Evolutionary conservation across 2,888 invertebrate species (phyloP), one percentile per base, ranked within the genome.

Genomic region (Eupithecia insigniata): DNA sequence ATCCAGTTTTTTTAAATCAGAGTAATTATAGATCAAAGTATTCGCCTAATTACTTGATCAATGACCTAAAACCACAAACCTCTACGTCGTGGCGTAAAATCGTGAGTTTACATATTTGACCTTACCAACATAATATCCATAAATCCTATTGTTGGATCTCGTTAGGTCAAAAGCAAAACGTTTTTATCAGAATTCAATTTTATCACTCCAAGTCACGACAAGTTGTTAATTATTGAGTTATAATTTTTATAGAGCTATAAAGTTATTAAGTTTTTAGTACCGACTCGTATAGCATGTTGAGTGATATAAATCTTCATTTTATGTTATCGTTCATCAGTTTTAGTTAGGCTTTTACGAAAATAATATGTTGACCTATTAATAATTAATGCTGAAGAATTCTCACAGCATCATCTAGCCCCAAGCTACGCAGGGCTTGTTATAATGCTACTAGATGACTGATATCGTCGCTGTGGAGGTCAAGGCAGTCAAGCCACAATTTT

Each of bases 151-250:
- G 80, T 84, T 77, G 74, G 77, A 83, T 78, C 79, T 76, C 69
- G 78, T 73, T 80, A 72, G 74, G 79, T 77, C 68, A 78, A 55
- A 55, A 55, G 55, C 55, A 26, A 74, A 77, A 70, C 76, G 73
- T 80, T 83, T 83, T 83, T 83, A 84, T 85, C 81, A 82, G 79
- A 78, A 76, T 71, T 70, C 76, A 69, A 71, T 76, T 80, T 87
- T 89, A 89, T 87, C 87, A 84, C 84, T 77, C 65, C 67, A 67
- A 83, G 86, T 88, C 88, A 87, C 88, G 87, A 71, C 79, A 85
- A 76, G 78, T 79, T 28, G 79, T 66, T 77, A 85, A 85, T 84
- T 79, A 82, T 78, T 76, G 79, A 76, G 78, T 71, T 75, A 75
- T 79, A 77, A 80, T 74, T 78, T 83, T 83, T 80, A 84, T 79